These are phyloP conservation scores for Electrophaes corylata DNA, from an alignment of 2,888 invertebrate species.

Conservation along the genomic window DNA sequence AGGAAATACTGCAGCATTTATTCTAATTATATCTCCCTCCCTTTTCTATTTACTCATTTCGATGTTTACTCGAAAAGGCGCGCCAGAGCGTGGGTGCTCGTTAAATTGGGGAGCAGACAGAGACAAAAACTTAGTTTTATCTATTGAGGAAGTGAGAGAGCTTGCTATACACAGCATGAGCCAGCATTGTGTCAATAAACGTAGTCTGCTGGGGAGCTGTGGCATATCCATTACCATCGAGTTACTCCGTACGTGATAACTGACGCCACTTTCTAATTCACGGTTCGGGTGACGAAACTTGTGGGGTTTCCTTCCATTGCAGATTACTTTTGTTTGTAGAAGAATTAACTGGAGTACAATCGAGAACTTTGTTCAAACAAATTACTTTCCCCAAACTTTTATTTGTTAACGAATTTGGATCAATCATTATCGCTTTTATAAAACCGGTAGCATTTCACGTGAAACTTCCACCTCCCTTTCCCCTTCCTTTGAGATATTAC, in stretches of 20 bases:
- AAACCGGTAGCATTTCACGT: not conserved
- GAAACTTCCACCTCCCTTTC: not conserved
- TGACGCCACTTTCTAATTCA: slow-evolving; percentile 70
- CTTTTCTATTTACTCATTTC: slow-evolving; percentile 79
- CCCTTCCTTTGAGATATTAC: not conserved
- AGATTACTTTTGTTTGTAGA: slow-evolving; percentile 23
- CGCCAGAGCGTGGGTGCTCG: slow-evolving; percentile 76
- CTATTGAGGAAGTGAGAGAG: slow-evolving; percentile 66
- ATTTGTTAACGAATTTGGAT: not conserved
- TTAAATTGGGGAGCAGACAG: slow-evolving; percentile 78
- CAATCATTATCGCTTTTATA: not conserved
- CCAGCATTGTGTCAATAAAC: slow-evolving; percentile 71
- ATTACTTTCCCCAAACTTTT: slow-evolving; percentile 1
- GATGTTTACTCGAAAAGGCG: slow-evolving; percentile 81
- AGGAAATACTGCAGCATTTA: slow-evolving; percentile 67
- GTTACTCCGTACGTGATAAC: slow-evolving; percentile 60
- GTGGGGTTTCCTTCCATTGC: slow-evolving; percentile 30
- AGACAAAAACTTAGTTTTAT: slow-evolving; percentile 65
- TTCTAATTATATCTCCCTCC: slow-evolving; percentile 82
- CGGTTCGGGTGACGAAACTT: slow-evolving; percentile 46
- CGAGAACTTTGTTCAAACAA: slow-evolving; percentile 9
- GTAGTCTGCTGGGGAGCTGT: slow-evolving; percentile 60
- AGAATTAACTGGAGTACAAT: slow-evolving; percentile 3
- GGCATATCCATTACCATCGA: slow-evolving; percentile 67
- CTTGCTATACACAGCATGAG: slow-evolving; percentile 46